Evolutionary conservation across 2,888 invertebrate genomes (phyloP).

Genomic region (Mamestra brassicae): DNA sequence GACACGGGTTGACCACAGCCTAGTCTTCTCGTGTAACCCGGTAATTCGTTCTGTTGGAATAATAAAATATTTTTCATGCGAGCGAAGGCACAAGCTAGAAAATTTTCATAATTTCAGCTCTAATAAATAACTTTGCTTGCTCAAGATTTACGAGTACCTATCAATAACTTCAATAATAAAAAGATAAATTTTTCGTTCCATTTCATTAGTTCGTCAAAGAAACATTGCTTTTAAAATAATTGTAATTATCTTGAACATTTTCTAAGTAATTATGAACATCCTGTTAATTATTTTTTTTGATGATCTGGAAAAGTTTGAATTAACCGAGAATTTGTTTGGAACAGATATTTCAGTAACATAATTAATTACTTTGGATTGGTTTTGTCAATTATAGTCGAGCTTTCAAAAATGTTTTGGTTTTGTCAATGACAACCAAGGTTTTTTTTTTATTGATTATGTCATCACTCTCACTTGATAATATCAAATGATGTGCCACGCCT

Average conservation of each 20-base stretch:
- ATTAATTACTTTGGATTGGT: neutral
- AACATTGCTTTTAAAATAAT: conserved; percentile 16
- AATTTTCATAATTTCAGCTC: no score
- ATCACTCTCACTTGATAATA: no score
- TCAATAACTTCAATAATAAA: conserved; percentile 6
- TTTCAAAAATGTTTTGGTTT: neutral
- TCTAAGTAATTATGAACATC: neutral
- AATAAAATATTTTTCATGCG: neutral
- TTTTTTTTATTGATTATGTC: no score
- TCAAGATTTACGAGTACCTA: neutral
- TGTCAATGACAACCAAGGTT: neutral
- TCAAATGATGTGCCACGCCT: no score
- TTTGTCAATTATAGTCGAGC: neutral
- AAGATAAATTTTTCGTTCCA: neutral
- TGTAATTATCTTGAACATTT: neutral
- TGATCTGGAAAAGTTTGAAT: neutral
- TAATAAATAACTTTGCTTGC: neutral
- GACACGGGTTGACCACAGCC: no score
- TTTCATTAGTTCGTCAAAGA: conserved; percentile 8
- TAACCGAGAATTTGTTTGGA: neutral
- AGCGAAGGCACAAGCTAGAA: no score
- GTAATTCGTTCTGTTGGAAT: no score
- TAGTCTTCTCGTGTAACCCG: no score
- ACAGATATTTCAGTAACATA: neutral
- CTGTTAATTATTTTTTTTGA: conserved; percentile 5